phyloP scores from a whole-genome alignment of 2,888 invertebrate species.

The Rhagonycha lutea region DNA sequence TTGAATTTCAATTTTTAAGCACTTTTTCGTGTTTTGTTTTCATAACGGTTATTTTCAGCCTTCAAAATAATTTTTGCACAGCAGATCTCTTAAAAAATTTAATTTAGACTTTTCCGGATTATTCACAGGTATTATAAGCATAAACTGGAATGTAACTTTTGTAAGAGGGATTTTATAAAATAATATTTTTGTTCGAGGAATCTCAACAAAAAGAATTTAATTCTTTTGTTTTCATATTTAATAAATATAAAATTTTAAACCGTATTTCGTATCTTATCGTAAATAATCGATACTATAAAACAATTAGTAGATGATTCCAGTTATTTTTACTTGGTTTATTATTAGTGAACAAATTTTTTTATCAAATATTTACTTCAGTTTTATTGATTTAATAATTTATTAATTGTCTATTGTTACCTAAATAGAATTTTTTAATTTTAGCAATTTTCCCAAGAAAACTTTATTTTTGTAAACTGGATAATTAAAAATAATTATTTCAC shows the following conservation, averaged over 20 bases:
- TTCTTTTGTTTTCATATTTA: neutral
- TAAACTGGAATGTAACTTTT: neutral
- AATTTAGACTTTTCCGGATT: neutral
- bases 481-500: neutral
- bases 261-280: neutral
- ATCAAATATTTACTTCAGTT: neutral
- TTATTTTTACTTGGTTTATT: neutral
- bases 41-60: neutral
- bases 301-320: neutral
- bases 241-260: neutral
- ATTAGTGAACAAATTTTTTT: neutral
- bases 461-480: neutral
- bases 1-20: neutral
- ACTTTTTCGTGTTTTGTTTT: neutral
- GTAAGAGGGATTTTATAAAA: neutral
- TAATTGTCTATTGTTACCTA: neutral
- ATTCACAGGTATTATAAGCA: neutral
- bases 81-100: neutral
- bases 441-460: neutral
- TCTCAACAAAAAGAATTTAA: neutral
- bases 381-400: neutral
- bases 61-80: neutral
- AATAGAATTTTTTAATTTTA: neutral
- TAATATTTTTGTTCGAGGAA: neutral
- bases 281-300: neutral